Evolutionary conservation across 2,888 invertebrate genomes (phyloP).

Genomic region (Microchrysa polita): DNA sequence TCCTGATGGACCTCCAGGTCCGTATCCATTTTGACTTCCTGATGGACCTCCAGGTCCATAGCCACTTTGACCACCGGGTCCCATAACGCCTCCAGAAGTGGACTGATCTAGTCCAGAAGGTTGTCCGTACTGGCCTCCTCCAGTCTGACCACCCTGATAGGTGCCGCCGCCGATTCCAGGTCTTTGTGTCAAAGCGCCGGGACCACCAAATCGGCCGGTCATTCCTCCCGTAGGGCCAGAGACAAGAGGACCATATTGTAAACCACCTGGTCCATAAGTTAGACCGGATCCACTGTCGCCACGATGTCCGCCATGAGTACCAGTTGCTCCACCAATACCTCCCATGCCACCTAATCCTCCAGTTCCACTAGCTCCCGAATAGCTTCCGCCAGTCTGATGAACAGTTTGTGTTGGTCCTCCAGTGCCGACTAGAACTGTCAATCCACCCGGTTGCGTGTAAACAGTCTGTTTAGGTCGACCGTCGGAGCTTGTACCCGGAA

Average conservation of each 20-base stretch:
- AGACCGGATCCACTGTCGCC: slow-evolving; percentile 2
- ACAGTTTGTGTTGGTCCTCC: slow-evolving; percentile 52
- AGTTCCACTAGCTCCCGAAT: slow-evolving; percentile 10
- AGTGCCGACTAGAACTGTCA: slow-evolving; percentile 52
- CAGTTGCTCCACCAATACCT: not conserved
- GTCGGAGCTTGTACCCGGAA: slow-evolving; percentile 45
- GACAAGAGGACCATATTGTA: slow-evolving; percentile 37
- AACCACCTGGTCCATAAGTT: slow-evolving; percentile 11
- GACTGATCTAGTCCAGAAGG: not conserved
- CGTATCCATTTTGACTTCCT: not conserved
- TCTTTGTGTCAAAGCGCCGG: not conserved
- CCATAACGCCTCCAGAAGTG: not conserved
- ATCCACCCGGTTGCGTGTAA: slow-evolving; percentile 47
- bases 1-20: slow-evolving; percentile 4
- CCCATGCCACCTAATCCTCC: not conserved
- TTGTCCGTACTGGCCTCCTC: not conserved
- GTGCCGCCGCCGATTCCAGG: not conserved
- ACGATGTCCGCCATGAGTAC: not conserved
- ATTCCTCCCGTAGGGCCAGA: slow-evolving; percentile 7
- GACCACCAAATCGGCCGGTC: not conserved
- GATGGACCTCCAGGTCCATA: not conserved
- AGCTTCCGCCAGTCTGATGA: slow-evolving; percentile 41
- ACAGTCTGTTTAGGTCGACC: slow-evolving; percentile 51
- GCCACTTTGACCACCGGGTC: not conserved
- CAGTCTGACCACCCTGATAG: not conserved